A percentile compares a stretch with the other conserved stretches of the same genome.
Evolutionary conservation across 2,797 vertebrate genomes (phyloP).

Genomic region (Poeciliopsis turneri): DNA sequence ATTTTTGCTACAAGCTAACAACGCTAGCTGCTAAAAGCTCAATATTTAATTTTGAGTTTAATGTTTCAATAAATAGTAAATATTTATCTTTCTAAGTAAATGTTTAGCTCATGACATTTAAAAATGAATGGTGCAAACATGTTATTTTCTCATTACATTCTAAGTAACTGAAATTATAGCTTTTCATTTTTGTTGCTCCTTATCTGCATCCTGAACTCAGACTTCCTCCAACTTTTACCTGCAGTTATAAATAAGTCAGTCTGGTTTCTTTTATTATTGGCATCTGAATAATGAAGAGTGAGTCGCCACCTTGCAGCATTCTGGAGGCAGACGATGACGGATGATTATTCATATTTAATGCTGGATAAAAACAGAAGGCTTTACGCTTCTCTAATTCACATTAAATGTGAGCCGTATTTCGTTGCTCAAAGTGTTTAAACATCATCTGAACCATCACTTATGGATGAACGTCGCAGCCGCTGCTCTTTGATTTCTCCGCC

Average conservation of each 20-base stretch:
- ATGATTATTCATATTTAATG: not conserved
- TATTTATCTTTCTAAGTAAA: no score
- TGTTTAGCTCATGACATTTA: no score
- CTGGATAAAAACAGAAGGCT: not conserved
- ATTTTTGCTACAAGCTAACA: no score
- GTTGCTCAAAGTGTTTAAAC: slow-evolving; percentile 7
- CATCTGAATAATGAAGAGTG: not conserved
- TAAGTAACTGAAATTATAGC: no score
- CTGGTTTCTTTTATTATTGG: not conserved
- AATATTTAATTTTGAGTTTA: no score
- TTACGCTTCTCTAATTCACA: not conserved
- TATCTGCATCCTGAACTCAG: not conserved
- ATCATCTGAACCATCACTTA: slow-evolving; percentile 5
- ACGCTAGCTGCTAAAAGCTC: no score
- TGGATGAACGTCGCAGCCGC: slow-evolving; percentile 16
- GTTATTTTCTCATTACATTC: no score
- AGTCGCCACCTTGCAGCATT: not conserved
- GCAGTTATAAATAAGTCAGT: not conserved
- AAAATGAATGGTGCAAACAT: no score
- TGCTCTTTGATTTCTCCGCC: slow-evolving; percentile 18
- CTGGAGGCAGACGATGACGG: not conserved
- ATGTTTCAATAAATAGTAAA: no score
- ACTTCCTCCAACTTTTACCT: not conserved
- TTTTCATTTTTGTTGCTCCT: not conserved
- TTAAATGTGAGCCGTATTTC: not conserved